These are phyloP conservation scores for Zaprionus camerounensis DNA, from an alignment of 1,140 invertebrate genomes.

Conservation along the genomic window DNA sequence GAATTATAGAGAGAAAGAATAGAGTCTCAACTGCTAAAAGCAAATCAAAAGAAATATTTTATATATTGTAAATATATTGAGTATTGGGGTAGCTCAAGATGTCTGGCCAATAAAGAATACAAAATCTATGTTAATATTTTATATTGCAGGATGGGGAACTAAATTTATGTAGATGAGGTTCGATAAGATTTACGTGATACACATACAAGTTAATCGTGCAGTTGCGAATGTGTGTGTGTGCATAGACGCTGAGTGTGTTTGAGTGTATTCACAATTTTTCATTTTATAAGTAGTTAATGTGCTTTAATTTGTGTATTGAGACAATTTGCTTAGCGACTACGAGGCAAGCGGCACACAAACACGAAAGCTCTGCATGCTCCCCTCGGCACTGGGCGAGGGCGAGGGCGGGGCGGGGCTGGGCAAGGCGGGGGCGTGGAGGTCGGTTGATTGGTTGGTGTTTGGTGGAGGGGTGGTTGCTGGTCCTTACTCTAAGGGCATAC, in stretches of 20 bases:
- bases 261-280: constrained; percentile 17
- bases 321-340: constrained; percentile 33
- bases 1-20: not conserved
- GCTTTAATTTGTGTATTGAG: constrained; percentile 31
- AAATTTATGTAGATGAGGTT: constrained; percentile 27
- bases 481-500: constrained; percentile 27
- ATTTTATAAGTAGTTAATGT: constrained; percentile 22
- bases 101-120: not conserved
- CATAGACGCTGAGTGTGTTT: constrained; percentile 11
- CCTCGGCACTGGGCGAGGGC: not conserved
- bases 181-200: constrained; percentile 19
- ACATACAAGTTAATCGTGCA: constrained; percentile 36
- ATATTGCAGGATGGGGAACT: not conserved
- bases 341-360: constrained; percentile 20
- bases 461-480: not conserved
- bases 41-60: constrained; percentile 1
- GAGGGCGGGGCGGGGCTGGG: not conserved
- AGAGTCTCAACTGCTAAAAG: constrained; percentile 1
- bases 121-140: constrained; percentile 1
- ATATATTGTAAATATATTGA: not conserved
- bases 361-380: constrained; percentile 35
- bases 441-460: constrained; percentile 1
- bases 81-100: not conserved
- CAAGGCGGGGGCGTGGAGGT: not conserved
- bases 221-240: not conserved